A percentile compares a stretch with the other conserved stretches of the same genome.
Conservation (phyloP, 1,140 invertebrate species). For the Drosophila nannoptera region DNA sequence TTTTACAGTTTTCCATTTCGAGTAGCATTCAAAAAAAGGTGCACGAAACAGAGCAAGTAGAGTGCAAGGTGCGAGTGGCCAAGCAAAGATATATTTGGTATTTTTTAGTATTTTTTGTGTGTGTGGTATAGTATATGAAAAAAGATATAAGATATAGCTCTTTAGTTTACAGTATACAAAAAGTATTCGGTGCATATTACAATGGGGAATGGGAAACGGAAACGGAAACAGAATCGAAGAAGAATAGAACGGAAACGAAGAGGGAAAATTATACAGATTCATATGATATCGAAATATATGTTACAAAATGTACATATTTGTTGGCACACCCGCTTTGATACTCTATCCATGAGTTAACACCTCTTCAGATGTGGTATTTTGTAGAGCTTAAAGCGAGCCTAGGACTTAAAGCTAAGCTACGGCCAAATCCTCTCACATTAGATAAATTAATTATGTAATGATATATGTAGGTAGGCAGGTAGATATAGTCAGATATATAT, state of each 20-base stretch:
- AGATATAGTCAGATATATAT: not conserved
- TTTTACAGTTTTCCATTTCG: slow-evolving; percentile 63
- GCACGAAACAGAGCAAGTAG: slow-evolving; percentile 77
- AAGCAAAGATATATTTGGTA: slow-evolving; percentile 71
- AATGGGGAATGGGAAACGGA: slow-evolving; percentile 21
- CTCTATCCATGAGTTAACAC: slow-evolving; percentile 41
- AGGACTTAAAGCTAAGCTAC: slow-evolving; percentile 27
- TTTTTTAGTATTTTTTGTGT: slow-evolving; percentile 35
- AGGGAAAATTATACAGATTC: slow-evolving; percentile 14
- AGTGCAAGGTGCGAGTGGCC: slow-evolving; percentile 76
- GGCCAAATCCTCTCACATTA: slow-evolving; percentile 1
- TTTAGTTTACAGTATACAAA: slow-evolving; percentile 75
- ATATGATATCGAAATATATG: slow-evolving; percentile 18
- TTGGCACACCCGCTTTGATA: slow-evolving; percentile 76
- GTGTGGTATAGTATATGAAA: slow-evolving; percentile 64
- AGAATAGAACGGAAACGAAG: not conserved
- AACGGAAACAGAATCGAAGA: not conserved
- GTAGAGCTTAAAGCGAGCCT: slow-evolving; percentile 33
- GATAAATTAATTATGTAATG: not conserved
- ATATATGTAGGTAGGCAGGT: not conserved
- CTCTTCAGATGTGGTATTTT: slow-evolving; percentile 55
- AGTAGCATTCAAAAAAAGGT: slow-evolving; percentile 75
- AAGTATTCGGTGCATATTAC: slow-evolving; percentile 54
- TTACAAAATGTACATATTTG: slow-evolving; percentile 75
- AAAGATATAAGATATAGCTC: slow-evolving; percentile 75